Conservation (phyloP, 2,113 vertebrate genomes). For the Prochilodus magdalenae region DNA sequence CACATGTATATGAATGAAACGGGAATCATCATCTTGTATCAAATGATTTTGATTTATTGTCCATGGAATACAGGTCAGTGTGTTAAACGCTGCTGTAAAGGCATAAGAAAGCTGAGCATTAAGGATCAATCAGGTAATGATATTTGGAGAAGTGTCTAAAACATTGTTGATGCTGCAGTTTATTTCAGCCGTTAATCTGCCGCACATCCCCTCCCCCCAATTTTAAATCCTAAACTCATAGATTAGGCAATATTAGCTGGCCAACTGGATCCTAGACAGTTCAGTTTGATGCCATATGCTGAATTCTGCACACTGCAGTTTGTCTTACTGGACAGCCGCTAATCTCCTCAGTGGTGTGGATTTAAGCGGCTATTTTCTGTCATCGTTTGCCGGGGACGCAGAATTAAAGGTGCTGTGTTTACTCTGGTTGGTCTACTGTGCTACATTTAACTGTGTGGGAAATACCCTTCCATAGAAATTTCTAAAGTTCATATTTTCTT, state of each 20-base stretch:
- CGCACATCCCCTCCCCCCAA: not conserved
- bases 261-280: constrained; percentile 23
- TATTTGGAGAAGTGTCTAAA: not conserved
- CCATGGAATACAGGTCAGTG: not conserved
- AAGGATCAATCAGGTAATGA: not conserved
- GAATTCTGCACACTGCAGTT: constrained; percentile 30
- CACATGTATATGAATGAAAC: too few species aligned
- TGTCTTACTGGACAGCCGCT: constrained; percentile 59
- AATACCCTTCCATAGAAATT: not conserved
- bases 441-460: not conserved
- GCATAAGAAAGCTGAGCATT: not conserved
- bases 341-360: constrained; percentile 75
- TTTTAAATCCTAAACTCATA: not conserved
- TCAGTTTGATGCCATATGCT: constrained; percentile 67
- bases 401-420: constrained; percentile 52
- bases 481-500: not conserved
- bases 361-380: constrained; percentile 78
- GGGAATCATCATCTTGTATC: not conserved
- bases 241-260: constrained; percentile 29
- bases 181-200: constrained; percentile 25
- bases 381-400: constrained; percentile 66
- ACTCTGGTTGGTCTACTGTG: not conserved
- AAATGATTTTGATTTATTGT: not conserved
- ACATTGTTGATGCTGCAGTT: not conserved
- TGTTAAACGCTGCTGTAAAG: not conserved